A percentile compares a stretch with the other conserved stretches of the same genome.
Evolutionary conservation across 2,113 vertebrate genomes (phyloP).

Genomic region (Platysteira castanea): DNA sequence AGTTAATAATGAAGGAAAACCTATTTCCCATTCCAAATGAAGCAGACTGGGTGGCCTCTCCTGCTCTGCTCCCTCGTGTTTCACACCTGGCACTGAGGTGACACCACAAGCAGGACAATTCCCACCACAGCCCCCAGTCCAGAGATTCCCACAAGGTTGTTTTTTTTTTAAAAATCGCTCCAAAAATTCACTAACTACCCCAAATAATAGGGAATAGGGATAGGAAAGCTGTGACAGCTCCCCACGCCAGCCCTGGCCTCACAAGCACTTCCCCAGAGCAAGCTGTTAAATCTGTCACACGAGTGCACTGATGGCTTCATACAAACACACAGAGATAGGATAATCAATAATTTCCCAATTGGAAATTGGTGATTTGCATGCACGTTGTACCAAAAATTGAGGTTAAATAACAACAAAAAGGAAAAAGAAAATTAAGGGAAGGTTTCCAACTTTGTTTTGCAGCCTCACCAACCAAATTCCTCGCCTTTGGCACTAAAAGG

Average conservation of each 20-base stretch:
- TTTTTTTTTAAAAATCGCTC: not conserved
- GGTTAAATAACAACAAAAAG: not conserved
- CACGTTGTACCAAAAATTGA: not conserved
- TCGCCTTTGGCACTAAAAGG: not conserved
- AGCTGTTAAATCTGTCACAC: not conserved
- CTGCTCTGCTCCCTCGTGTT: not conserved
- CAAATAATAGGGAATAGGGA: rapidly evolving
- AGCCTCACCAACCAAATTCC: not conserved
- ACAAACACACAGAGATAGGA: not conserved
- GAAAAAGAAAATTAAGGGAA: not conserved
- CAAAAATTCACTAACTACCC: not conserved
- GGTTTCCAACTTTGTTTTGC: not conserved
- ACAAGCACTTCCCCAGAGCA: not conserved
- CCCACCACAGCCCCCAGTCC: not conserved
- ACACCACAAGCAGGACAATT: not conserved
- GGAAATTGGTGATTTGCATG: not conserved
- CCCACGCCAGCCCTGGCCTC: rapidly evolving
- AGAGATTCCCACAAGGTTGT: not conserved
- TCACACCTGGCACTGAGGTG: not conserved
- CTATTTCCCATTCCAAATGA: not conserved
- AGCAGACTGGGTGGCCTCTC: not conserved
- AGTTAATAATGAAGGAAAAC: not conserved
- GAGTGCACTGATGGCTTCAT: not conserved
- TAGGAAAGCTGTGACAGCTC: not conserved
- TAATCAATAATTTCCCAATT: not conserved